These are phyloP conservation scores for Zaprionus davidi DNA, from an alignment of 1,140 invertebrate species.

Conservation along the genomic window DNA sequence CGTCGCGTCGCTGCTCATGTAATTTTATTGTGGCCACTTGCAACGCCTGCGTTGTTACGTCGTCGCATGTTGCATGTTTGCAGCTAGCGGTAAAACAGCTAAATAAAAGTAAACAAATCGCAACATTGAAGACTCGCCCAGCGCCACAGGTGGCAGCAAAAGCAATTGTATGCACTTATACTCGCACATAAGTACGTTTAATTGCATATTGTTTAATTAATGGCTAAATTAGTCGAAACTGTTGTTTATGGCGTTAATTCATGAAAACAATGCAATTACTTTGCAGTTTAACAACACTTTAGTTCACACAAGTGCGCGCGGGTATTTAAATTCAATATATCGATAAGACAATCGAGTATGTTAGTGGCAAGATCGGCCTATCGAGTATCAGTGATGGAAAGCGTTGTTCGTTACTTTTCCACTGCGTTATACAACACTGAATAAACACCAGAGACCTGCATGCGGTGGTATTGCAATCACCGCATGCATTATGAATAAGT, in stretches of 20 bases:
- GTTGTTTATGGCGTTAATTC: background rate
- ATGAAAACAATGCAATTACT: background rate
- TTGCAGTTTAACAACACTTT: background rate
- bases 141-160: background rate
- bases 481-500: too few relatives aligned
- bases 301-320: slow-evolving; percentile 11
- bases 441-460: background rate
- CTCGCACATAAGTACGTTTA: background rate
- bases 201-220: slow-evolving; percentile 5
- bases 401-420: background rate
- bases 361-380: background rate
- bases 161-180: background rate
- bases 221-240: background rate
- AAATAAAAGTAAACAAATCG: slow-evolving; percentile 4
- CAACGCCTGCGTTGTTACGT: background rate
- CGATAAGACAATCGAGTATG: slow-evolving; percentile 13
- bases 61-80: slow-evolving; percentile 2
- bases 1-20: background rate
- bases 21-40: slow-evolving; percentile 4
- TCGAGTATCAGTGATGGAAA: background rate
- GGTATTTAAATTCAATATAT: background rate
- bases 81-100: slow-evolving; percentile 1
- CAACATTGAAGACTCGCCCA: background rate
- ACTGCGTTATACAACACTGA: background rate
- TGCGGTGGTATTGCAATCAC: too few relatives aligned